Percentiles rank a stretch among this genome's conserved stretches.
Conservation (phyloP, 2,113 vertebrate genomes). For the Haemorhous mexicanus region DNA sequence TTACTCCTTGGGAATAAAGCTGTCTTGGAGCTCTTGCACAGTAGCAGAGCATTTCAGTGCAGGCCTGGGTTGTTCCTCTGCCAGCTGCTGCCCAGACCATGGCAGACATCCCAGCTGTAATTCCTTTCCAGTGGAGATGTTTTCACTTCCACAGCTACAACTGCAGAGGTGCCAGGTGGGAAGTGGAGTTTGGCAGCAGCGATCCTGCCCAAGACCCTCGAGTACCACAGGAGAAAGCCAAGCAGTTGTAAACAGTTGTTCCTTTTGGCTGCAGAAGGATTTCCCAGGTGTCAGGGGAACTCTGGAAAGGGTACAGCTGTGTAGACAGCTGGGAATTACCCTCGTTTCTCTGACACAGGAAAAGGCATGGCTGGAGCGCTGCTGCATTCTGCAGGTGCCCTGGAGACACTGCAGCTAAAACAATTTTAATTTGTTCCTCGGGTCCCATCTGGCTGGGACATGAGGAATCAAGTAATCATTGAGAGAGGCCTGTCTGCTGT, state of each 20-base stretch:
- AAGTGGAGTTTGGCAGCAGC: neutral
- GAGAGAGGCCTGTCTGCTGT: neutral
- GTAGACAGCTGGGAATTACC: neutral
- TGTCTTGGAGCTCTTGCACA: neutral
- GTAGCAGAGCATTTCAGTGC: neutral
- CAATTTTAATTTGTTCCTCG: neutral
- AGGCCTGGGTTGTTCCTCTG: neutral
- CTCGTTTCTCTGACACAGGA: neutral
- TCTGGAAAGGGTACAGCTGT: neutral
- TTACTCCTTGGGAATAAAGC: neutral
- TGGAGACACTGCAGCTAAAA: neutral
- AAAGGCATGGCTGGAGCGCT: neutral
- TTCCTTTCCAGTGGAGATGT: accelerated
- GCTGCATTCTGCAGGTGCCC: neutral
- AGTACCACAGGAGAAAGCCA: neutral
- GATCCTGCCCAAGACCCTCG: neutral
- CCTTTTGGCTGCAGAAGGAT: neutral
- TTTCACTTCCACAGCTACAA: neutral
- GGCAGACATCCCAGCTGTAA: neutral
- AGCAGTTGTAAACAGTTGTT: neutral
- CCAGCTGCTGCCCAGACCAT: neutral
- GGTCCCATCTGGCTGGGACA: neutral
- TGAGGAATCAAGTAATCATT: neutral
- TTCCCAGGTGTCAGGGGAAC: neutral
- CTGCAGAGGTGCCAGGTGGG: neutral